Evolutionary conservation across 2,113 vertebrate species (phyloP), one percentile per base, ranked within the genome.

Genomic region (Reinhardtius hippoglossoides): DNA sequence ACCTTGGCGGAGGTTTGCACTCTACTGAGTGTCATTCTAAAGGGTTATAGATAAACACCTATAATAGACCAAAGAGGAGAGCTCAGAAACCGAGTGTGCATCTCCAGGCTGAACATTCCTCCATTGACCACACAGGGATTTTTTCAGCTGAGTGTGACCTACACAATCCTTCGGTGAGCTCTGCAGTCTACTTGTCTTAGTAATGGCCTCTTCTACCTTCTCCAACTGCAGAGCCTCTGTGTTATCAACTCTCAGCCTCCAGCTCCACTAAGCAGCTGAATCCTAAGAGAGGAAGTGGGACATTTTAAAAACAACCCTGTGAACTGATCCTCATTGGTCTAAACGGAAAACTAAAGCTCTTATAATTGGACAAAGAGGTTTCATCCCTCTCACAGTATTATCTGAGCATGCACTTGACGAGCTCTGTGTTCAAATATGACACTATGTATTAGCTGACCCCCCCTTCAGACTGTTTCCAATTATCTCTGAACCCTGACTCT

Each of bases 401-500:
- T 80, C 37, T 26, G 26, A 37, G 50, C n/a, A 12, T 1, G 21
- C 44, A 37, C 66, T 42, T 42, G n/a, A 63, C 15, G 4, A 13
- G 55, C 56, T 35, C 73, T 18, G 31, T 68, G 67, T 76, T 85
- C 67, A 71, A 78, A 84, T 76, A 76, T 71, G 68, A 67, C 77
- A 35, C 72, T 62, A 66, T 77, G 31, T 66, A 66, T 75, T 27
- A 59, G 65, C 58, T 56, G 68, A 73, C 64, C 55, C 57, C 56
- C 31, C 6, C 48, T 52, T 12, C 64, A 80, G 64, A 81, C 74
- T 42, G 74, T 68, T 86, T 82, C 86, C 83, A 84, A 87, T 90
- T 88, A 89, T 81, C 76, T 20, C 59, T 80, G 58, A 82, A 82
- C 81, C 76, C 73, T 23, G 73, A 71, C 87, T 87, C 76, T 42